A percentile compares a stretch with the other conserved stretches of the same genome.
Evolutionary conservation across 2,888 invertebrate species (phyloP).

Genomic region (Euplexia lucipara): DNA sequence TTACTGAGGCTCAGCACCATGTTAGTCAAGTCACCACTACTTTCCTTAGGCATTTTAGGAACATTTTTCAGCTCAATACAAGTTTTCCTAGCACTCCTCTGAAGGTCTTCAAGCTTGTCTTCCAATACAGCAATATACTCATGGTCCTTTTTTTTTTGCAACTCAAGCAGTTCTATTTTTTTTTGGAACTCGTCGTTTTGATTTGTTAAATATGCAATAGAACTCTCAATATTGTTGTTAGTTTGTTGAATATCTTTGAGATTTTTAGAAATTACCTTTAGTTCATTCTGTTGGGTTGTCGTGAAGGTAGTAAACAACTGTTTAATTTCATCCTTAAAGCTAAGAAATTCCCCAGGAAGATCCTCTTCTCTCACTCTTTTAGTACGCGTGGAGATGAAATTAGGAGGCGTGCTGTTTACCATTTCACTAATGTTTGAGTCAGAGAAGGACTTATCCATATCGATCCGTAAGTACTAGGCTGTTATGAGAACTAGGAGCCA

Average conservation of each 20-base stretch:
- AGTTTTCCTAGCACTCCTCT: slow-evolving; percentile 5
- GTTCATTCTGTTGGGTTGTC: too few relatives aligned
- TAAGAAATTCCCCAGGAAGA: background rate
- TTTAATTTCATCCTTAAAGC: too few relatives aligned
- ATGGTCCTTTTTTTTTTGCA: slow-evolving; percentile 5
- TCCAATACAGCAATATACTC: slow-evolving; percentile 11
- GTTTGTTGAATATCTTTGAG: slow-evolving; percentile 11
- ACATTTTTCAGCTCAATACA: slow-evolving; percentile 15
- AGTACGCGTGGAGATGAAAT: background rate
- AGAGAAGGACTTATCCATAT: too few relatives aligned
- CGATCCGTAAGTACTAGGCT: too few relatives aligned
- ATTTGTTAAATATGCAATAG: background rate
- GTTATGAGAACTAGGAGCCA: too few relatives aligned
- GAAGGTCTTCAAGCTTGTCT: slow-evolving; percentile 3
- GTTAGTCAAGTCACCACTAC: slow-evolving; percentile 2
- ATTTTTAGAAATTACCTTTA: background rate
- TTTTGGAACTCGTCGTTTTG: slow-evolving; percentile 7
- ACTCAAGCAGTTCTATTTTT: slow-evolving; percentile 6
- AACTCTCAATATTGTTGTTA: background rate
- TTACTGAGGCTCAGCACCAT: slow-evolving; percentile 4
- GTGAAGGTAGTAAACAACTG: too few relatives aligned
- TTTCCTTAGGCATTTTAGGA: slow-evolving; percentile 8
- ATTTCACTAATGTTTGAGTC: background rate
- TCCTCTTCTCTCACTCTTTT: background rate
- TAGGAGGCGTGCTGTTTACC: background rate